Evolutionary conservation across 2,113 vertebrate species (phyloP), one percentile per base, ranked within the genome.

Genomic region (Otolemur garnettii): DNA sequence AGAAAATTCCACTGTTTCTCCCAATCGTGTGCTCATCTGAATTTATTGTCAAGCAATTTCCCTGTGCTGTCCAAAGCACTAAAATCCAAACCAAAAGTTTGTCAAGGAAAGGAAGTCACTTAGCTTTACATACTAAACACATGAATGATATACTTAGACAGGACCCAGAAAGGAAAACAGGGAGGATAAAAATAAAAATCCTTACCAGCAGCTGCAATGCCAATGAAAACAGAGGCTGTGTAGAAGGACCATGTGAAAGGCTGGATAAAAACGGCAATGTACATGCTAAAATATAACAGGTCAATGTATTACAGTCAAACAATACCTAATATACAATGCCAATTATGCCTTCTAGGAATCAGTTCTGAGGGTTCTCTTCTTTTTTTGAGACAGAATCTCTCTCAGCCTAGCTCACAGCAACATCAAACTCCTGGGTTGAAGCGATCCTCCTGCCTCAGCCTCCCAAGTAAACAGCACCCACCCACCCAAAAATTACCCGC

Each of bases 51-150:
- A 99, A 98, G 66, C 99, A 99, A 78, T 99, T 99, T 90, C 99
- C 99, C 97, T 99, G 99, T 15, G 99, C 99, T 3, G 99, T 99
- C 99, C 99, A 99, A n/a, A 99, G 98, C 7, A 99, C 99, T 99
- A 72, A 53, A 89, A 98, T 35, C 86, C 80, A 97, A 62, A 96
- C 0, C 93, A 62, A 92, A 96, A 33, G 93, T 69, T 84, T 71
- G 30, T 94, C 81, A 91, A 28, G 82, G 79, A 80, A 19, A 78
- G 21, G 69, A 91, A 94, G 69, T 75, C 53, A 28, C 84, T 91
- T n/a, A 84, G 33, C 30, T 57, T 79, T 30, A 18, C 33, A 28
- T 3, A 33, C 30, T 2, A 35, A 60, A 59, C 19, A 57, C 64
- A 28, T 2, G 60, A 30, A 85, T 0, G 55, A 83, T 14, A 60